A percentile compares a stretch with the other conserved stretches of the same genome.
Conservation (phyloP, 1,140 invertebrate genomes). For the Idris sp. region DNA sequence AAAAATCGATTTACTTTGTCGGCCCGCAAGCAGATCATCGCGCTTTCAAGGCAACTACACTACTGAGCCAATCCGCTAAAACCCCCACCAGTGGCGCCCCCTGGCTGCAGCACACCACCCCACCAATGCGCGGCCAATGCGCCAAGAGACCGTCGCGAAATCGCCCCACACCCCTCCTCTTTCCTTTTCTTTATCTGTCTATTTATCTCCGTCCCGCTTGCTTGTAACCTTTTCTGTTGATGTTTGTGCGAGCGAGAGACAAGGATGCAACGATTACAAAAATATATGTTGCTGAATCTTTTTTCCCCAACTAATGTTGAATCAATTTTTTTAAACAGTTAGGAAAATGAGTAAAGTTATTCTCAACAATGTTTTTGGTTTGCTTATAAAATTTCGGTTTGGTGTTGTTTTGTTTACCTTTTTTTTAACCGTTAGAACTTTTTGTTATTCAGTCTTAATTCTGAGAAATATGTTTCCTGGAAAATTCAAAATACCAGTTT, state of each 20-base stretch:
- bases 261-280: conserved; percentile 40
- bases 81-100: conserved; percentile 66
- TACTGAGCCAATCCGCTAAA: conserved; percentile 72
- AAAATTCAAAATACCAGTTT: too few species aligned
- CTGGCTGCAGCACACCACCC: conserved; percentile 47
- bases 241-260: conserved; percentile 8
- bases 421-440: too few species aligned
- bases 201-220: conserved; percentile 38
- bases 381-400: too few species aligned
- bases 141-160: conserved; percentile 48
- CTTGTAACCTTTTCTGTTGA: conserved; percentile 9
- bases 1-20: conserved; percentile 24
- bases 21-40: conserved; percentile 29
- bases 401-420: too few species aligned
- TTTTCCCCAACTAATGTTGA: conserved; percentile 32
- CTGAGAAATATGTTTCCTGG: too few species aligned
- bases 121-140: conserved; percentile 52
- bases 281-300: conserved; percentile 56
- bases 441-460: too few species aligned
- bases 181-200: conserved; percentile 49
- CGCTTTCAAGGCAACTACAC: conserved; percentile 76
- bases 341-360: too few species aligned
- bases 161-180: conserved; percentile 10
- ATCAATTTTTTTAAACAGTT: too few species aligned
- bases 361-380: too few species aligned